Evolutionary conservation across 2,113 vertebrate genomes (phyloP), one percentile per base, ranked within the genome.

Genomic region (Rhinogobius similis): DNA sequence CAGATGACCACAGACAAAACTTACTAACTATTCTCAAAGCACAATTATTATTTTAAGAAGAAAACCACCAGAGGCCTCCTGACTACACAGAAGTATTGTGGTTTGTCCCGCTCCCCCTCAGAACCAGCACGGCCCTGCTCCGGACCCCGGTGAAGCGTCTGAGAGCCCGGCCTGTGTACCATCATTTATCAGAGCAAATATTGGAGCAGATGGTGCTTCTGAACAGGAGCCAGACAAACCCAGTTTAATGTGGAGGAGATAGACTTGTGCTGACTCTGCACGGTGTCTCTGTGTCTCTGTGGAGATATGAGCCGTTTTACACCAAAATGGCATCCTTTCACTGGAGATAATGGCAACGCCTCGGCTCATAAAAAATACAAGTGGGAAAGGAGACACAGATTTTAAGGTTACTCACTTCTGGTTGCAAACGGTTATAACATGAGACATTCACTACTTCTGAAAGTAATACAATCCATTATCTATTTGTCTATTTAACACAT

Each of bases 211-310:
- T 84, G 83, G 78, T 38, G 2, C 20, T 62, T 78, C 72, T 78
- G 81, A 83, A 77, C 16, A 8, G n/a, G 46, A 75, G 81, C 74
- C 81, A 75, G 56, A 65, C 64, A 78, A 74, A 80, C 65, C 52
- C 27, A 65, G 63, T 50, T 56, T 53, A 70, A 75, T 73, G 18
- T 21, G 38, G 29, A 73, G 67, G 38, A 62, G 70, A 43, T 70
- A 24, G 11, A 27, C 64, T 70, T 46, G 18, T 67, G 65, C 73
- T 83, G 71, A 79, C 71, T 52, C 41, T 21, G 74, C 44, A 27
- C 21, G 69, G 50, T 23, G 16, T 52, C 24, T 56, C 43, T 29
- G 55, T 61, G 53, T 58, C 48, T 36, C 23, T 13, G 44, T 7
- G 38, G 61, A 72, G 38, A 69, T 65, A 23, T 53, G 4, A 46